These are phyloP conservation scores for Oedothorax gibbosus DNA, from an alignment of 1,140 invertebrate genomes.

Conservation along the genomic window DNA sequence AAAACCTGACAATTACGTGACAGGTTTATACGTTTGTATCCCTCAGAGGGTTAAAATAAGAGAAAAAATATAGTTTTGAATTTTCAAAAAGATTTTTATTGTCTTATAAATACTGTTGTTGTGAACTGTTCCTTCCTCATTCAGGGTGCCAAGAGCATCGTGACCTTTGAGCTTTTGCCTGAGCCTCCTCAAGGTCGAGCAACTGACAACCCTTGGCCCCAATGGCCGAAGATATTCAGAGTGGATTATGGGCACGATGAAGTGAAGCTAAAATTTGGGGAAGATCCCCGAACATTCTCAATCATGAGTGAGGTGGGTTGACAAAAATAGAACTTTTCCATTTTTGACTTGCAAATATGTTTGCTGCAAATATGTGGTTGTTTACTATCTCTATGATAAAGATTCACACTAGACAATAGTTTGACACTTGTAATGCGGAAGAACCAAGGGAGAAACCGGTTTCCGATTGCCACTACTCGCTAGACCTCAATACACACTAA, in stretches of 20 bases:
- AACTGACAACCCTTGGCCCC: slow-evolving; percentile 97
- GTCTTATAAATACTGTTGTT: too few species aligned
- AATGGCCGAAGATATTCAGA: slow-evolving; percentile 95
- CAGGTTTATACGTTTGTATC: neutral
- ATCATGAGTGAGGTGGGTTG: slow-evolving; percentile 84
- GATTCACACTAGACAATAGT: too few species aligned
- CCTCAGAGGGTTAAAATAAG: too few species aligned
- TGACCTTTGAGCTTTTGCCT: slow-evolving; percentile 97
- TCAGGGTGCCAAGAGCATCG: slow-evolving; percentile 92
- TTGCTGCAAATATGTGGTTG: too few species aligned
- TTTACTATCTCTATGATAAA: too few species aligned
- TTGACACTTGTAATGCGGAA: too few species aligned
- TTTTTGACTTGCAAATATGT: slow-evolving; percentile 2
- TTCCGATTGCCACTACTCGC: too few species aligned
- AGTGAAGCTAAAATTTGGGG: slow-evolving; percentile 89
- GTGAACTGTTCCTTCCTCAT: neutral
- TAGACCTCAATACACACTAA: too few species aligned
- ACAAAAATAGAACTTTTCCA: neutral
- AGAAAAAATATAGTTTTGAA: too few species aligned
- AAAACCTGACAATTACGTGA: neutral
- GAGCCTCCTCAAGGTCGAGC: slow-evolving; percentile 83
- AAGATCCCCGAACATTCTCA: slow-evolving; percentile 93
- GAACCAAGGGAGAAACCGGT: too few species aligned
- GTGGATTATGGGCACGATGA: slow-evolving; percentile 99
- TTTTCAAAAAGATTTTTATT: too few species aligned